phyloP scores from a whole-genome alignment of 2,888 invertebrate species.

The Vannuccia rotundouncinata region DNA sequence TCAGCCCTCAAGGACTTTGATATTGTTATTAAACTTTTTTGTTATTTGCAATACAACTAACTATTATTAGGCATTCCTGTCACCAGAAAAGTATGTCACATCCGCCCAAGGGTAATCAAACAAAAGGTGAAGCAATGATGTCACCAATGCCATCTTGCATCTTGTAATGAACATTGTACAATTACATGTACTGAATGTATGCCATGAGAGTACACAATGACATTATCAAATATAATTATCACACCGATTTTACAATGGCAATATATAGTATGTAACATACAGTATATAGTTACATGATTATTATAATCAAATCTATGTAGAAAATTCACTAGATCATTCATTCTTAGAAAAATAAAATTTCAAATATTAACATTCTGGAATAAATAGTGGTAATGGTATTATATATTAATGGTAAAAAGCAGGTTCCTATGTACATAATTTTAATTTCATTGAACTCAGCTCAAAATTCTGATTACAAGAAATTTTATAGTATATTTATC shows the following conservation, averaged over 20 bases:
- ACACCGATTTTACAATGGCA: neutral
- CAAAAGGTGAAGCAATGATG: slow-evolving; percentile 1
- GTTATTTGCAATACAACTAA: neutral
- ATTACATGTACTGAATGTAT: neutral
- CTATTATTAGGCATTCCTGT: neutral
- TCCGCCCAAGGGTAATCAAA: slow-evolving; percentile 1
- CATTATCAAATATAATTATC: neutral
- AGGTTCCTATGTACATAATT: neutral
- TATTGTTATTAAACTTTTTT: neutral
- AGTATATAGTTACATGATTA: neutral
- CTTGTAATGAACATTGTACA: neutral
- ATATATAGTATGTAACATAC: neutral
- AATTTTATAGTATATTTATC: neutral
- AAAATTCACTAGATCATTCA: neutral
- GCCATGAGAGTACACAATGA: neutral
- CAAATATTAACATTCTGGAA: neutral
- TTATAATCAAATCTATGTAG: neutral
- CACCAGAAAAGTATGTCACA: neutral
- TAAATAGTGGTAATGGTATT: neutral
- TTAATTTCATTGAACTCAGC: neutral
- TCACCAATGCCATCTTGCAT: slow-evolving; percentile 13
- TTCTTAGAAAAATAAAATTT: neutral
- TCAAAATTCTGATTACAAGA: neutral
- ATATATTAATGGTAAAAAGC: neutral
- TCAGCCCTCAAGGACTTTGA: slow-evolving; percentile 6